A percentile compares a stretch with the other conserved stretches of the same genome.
These are phyloP conservation scores for Varroa destructor DNA, from an alignment of 1,140 invertebrate species.

Conservation along the genomic window DNA sequence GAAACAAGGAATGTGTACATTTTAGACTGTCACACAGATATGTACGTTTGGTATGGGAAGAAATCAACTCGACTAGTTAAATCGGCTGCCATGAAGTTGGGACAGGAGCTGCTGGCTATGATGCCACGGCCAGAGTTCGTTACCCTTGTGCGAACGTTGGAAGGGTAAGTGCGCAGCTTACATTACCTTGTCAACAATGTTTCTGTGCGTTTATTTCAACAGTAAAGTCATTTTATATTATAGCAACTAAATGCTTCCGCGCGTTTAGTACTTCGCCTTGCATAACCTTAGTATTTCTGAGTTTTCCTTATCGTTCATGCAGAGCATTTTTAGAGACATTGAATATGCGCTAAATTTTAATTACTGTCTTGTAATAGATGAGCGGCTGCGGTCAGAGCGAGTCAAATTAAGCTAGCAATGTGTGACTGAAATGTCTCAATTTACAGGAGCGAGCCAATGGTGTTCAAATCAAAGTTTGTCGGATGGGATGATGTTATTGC, in stretches of 20 bases:
- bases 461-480: conserved; percentile 92
- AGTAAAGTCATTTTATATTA: too few relatives aligned
- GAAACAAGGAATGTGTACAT: conserved; percentile 92
- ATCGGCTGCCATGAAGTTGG: conserved; percentile 87
- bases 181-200: not conserved
- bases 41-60: conserved; percentile 97
- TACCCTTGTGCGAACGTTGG: conserved; percentile 62
- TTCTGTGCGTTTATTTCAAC: not conserved
- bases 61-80: conserved; percentile 89
- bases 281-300: not conserved
- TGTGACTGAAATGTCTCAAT: conserved; percentile 25
- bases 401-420: conserved; percentile 5
- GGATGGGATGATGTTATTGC: conserved; percentile 99
- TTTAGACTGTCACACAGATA: conserved; percentile 81
- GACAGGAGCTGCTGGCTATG: conserved; percentile 84
- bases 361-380: too few relatives aligned
- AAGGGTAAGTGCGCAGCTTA: conserved; percentile 42
- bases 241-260: too few relatives aligned
- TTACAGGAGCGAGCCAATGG: conserved; percentile 51
- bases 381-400: not conserved
- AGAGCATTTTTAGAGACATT: not conserved
- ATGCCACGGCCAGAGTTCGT: conserved; percentile 77
- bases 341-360: not conserved
- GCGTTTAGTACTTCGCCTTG: too few relatives aligned
- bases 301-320: not conserved